Evolutionary conservation across 1,140 invertebrate genomes (phyloP), one percentile per base, ranked within the genome.

Genomic region (Sesamia nonagrioides): DNA sequence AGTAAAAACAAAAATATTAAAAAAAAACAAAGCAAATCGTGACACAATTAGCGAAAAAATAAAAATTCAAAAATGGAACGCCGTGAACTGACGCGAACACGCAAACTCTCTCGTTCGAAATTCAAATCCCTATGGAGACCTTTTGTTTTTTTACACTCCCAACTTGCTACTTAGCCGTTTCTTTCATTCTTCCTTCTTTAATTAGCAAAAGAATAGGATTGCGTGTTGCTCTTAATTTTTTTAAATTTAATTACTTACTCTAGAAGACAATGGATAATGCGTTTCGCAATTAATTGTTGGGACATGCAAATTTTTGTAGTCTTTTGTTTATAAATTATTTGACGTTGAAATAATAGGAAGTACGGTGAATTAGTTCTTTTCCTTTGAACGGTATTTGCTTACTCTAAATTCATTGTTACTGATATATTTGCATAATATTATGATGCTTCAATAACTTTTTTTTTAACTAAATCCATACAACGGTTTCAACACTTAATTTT

Each of bases 131-230:
- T 87, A 76, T 78, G 80, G 69, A 76, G 78, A 60, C 58, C 81
- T 79, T 86, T 83, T 85, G 75, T 82, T 86, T 86, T 92, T 94
- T 87, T 90, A 81, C 83, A 85, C 83, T 89, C 84, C 86, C 81
- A 94, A 94, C 92, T 94, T 93, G 88, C 90, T 91, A 94, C 92
- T 94, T 94, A 91, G 88, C 76, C 86, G 79, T 86, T 88, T 91
- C 84, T 86, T 88, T 85, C 89, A 85, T 91, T 92, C 85, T 88
- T 83, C 84, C 86, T 92, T 91, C 91, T 94, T 94, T 93, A 91
- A 93, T 93, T 93, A 93, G 86, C 86, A 86, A 90, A 90, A 91
- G 89, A 91, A 92, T 89, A 83, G 86, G 84, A 89, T 93, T 91
- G 92, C 92, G 92, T 94, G 92, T 88, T 86, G 83, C 89, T 91